Evolutionary conservation across 1,140 invertebrate genomes (phyloP).

Genomic region (Teleopsis dalmanni): DNA sequence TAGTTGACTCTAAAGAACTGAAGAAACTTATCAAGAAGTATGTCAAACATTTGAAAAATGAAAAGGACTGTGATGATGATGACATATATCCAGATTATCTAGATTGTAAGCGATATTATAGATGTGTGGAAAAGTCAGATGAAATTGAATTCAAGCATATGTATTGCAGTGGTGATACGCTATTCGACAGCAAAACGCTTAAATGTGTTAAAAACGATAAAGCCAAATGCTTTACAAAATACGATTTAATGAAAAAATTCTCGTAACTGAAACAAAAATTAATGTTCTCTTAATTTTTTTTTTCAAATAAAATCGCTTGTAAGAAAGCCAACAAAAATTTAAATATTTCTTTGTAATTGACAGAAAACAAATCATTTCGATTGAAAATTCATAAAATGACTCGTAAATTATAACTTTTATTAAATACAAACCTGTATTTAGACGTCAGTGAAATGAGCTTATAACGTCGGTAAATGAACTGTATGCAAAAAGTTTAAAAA

Average conservation of each 20-base stretch:
- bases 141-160: conserved; percentile 8
- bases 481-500: too few relatives aligned
- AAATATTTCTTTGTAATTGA: too few relatives aligned
- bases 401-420: too few relatives aligned
- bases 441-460: too few relatives aligned
- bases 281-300: too few relatives aligned
- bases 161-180: conserved; percentile 1
- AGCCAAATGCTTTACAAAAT: conserved; percentile 5
- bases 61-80: conserved; percentile 32
- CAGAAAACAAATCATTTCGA: too few relatives aligned
- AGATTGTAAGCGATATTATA: conserved; percentile 34
- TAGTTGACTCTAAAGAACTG: conserved; percentile 31
- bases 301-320: too few relatives aligned
- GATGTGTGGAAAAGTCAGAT: conserved; percentile 8
- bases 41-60: conserved; percentile 31
- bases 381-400: too few relatives aligned
- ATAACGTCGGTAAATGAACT: too few relatives aligned
- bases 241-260: conserved; percentile 7
- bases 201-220: conserved; percentile 12
- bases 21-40: conserved; percentile 27
- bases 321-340: too few relatives aligned
- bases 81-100: conserved; percentile 30
- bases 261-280: too few relatives aligned
- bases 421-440: too few relatives aligned
- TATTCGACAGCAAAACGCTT: conserved; percentile 3